Base-by-base conservation (phyloP, 1,140 invertebrate genomes). In the Drosophila parvula region DNA sequence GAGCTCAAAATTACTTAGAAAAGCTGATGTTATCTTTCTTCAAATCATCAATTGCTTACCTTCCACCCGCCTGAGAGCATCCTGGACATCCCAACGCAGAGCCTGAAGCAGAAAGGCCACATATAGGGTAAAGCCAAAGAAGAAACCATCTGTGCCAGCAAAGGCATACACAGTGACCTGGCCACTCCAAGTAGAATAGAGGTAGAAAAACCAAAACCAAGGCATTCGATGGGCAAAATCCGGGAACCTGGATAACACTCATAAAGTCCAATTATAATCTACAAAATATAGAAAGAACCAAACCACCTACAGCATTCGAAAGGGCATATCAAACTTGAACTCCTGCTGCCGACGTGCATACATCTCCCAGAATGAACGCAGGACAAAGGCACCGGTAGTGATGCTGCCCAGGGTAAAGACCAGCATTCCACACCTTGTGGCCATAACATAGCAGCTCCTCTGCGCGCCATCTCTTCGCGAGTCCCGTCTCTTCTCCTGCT, bases 101-200 rank as follows among this genome's bases (percentile, higher is more conserved):
- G 78, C 68, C 11, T 51, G 51, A 0, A 85, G 58, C 27, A 85
- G 12, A 14, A 78, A 85, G 5, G 82, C 70, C 6, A 81, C 41
- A 7, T 84, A 84, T 14, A 86, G 81, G 10, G 78, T 86, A 12
- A 84, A 85, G 4, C 81, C 79, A 6, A 84, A 81, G 68, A 84
- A 84, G 47, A 84, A 84, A 8, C 82, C 81, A 63, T 85, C 81
- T 6, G 82, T 86, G 36, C 67, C 81, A 0, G 65, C 64, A 47
- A 85, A 85, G 40, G 82, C 78, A 22, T 81, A 86, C 3, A 81
- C 81, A 0, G 81, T 81, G n/a, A 86, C 62, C 53, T 86, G 82
- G 0, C 81, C 82, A 36, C 78, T 81, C 82, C 81, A 85, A 0
- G 63, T 63, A 41, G 81, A 85, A 58, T 85, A 85, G 10, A 86